Evolutionary conservation across 92 coral and sea anemone genomes (phyloP).

Genomic region (Heteractis magnifica): DNA sequence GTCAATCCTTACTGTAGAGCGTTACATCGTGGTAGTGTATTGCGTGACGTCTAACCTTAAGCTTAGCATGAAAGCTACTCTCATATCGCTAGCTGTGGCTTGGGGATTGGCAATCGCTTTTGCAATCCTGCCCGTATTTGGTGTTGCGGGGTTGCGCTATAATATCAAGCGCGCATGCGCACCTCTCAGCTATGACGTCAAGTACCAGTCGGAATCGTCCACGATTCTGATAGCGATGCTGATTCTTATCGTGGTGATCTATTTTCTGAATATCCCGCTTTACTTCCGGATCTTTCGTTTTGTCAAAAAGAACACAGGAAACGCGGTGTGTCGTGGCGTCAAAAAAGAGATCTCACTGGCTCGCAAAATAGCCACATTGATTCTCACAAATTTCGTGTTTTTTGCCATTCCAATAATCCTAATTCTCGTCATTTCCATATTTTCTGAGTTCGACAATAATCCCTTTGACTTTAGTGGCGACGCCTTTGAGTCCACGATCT

Average conservation of each 20-base stretch:
- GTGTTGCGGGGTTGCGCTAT: slow-evolving; percentile 73
- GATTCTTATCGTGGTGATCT: slow-evolving; percentile 47
- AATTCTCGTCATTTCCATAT: slow-evolving; percentile 50
- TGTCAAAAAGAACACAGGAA: slow-evolving; percentile 54
- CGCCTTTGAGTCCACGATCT: slow-evolving; percentile 64
- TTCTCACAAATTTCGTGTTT: slow-evolving; percentile 67
- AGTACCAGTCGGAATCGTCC: slow-evolving; percentile 51
- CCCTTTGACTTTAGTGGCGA: slow-evolving; percentile 70
- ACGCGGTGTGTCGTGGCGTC: slow-evolving; percentile 45
- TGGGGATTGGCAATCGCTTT: slow-evolving; percentile 54
- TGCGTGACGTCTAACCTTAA: slow-evolving; percentile 57
- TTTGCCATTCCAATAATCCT: slow-evolving; percentile 66
- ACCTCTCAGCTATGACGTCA: slow-evolving; percentile 61
- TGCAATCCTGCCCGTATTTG: slow-evolving; percentile 65
- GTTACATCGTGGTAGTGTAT: slow-evolving; percentile 61
- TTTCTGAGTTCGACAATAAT: slow-evolving; percentile 52
- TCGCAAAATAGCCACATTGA: slow-evolving; percentile 56
- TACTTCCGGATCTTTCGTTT: slow-evolving; percentile 59
- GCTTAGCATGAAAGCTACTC: slow-evolving; percentile 46
- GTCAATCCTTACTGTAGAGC: slow-evolving; percentile 61
- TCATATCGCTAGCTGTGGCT: slow-evolving; percentile 48
- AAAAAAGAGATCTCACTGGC: slow-evolving; percentile 67
- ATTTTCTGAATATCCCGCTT: slow-evolving; percentile 55
- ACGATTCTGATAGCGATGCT: slow-evolving; percentile 56
- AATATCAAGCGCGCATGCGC: slow-evolving; percentile 82